Evolutionary conservation across 2,113 vertebrate species (phyloP).

Genomic region (Paramormyrops kingsleyae): DNA sequence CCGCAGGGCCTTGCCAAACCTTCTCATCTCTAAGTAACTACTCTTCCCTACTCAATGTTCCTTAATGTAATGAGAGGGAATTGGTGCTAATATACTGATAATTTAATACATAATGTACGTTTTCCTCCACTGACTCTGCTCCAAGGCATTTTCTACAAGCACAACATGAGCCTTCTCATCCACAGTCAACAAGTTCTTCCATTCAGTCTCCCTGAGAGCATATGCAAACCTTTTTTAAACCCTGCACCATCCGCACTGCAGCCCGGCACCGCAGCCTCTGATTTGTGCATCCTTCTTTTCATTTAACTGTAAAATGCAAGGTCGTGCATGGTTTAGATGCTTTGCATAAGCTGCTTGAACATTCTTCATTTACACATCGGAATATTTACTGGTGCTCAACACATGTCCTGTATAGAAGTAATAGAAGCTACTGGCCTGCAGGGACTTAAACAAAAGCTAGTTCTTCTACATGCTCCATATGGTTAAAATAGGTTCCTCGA

Average conservation of each 20-base stretch:
- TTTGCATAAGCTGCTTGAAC: background rate
- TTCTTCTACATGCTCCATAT: background rate
- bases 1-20: conserved; percentile 51
- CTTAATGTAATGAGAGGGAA: conserved; percentile 68
- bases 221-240: background rate
- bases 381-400: background rate
- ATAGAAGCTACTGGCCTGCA: background rate
- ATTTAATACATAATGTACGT: conserved; percentile 60
- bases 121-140: conserved; percentile 45
- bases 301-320: background rate
- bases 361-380: background rate
- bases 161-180: conserved; percentile 26
- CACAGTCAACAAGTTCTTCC: background rate
- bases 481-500: background rate
- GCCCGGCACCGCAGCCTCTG: background rate
- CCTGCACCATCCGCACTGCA: background rate
- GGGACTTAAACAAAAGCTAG: background rate
- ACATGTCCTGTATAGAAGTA: background rate
- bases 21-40: conserved; percentile 47
- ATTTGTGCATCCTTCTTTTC: background rate
- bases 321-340: background rate
- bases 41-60: conserved; percentile 57
- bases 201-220: background rate
- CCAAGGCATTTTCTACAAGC: conserved; percentile 50
- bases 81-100: conserved; percentile 69